Evolutionary conservation across 1,140 invertebrate genomes (phyloP), one percentile per base, ranked within the genome.

Genomic region (Drosophila mauritiana): DNA sequence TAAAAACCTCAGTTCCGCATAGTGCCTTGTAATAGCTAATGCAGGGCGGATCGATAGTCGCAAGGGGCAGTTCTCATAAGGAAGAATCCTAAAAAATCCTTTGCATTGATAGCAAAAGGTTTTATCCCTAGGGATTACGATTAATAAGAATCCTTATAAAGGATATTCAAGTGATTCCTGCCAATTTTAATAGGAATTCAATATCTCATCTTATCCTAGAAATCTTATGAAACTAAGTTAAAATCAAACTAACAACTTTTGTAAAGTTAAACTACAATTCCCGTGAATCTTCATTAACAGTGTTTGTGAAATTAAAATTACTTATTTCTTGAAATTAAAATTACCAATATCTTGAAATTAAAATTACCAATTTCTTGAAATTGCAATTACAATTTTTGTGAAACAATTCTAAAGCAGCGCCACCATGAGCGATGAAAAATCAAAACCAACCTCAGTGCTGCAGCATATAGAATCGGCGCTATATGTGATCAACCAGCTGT

Each of bases 401-500:
- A 52, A 59, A 62, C 12, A 39, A 37, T 13, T 22, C 13, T 2
- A n/a, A 57, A 22, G 25, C 6, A 31, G 6, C n/a, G 13, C 1
- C 1, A 46, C 13, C 22, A 80, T 64, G 80, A 12, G 53, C 43
- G 57, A 34, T 1, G 58, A 58, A 25, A 63, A 72, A 56, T 17
- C 61, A 0, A 61, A 43, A 2, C 49, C 67, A 0, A 67, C 80
- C 2, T 74, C 49, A n/a, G 40, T 70, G 10, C 11, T 82, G 3
- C 59, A 90, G 39, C 83, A 86, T 5, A 49, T 90, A 8, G 85
- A 90, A 27, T 62, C 86, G 2, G 65, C 13, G 4, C 48, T 92
- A 6, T 77, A 85, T 65, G 73, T 85, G 11, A 53, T 92, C 1
- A 92, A 92, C 52, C 91, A 91, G 17, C 34, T 92, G 37, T 78